These are phyloP conservation scores for Cheilosia pagana DNA, from an alignment of 2,888 invertebrate species.

Conservation along the genomic window DNA sequence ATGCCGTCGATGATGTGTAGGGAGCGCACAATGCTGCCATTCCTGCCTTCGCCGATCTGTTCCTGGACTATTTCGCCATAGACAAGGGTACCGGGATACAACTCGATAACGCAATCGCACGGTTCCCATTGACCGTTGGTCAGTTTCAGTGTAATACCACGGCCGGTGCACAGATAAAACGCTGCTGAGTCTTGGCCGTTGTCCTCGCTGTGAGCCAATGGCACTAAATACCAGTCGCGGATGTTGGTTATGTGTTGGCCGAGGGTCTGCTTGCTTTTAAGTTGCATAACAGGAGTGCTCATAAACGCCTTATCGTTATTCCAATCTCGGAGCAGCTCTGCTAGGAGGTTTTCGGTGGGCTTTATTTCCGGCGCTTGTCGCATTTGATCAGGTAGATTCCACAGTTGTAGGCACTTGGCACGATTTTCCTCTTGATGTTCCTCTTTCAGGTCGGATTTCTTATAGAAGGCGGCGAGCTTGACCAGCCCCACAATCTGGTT, in stretches of 20 bases:
- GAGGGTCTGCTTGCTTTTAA: conserved; percentile 76
- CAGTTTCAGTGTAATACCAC: conserved; percentile 85
- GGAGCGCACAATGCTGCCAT: conserved; percentile 84
- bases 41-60: conserved; percentile 85
- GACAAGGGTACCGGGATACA: conserved; percentile 88
- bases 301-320: conserved; percentile 79
- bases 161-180: conserved; percentile 82
- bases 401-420: conserved; percentile 88
- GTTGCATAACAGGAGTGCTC: conserved; percentile 69
- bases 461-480: conserved; percentile 93
- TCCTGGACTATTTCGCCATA: conserved; percentile 90
- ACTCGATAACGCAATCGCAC: conserved; percentile 84
- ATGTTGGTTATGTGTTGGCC: conserved; percentile 81
- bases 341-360: conserved; percentile 79
- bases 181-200: conserved; percentile 80
- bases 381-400: conserved; percentile 87
- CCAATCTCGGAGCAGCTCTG: conserved; percentile 80
- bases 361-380: conserved; percentile 84
- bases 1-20: conserved; percentile 92
- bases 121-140: conserved; percentile 85
- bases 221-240: conserved; percentile 88
- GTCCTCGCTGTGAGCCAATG: conserved; percentile 81
- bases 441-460: conserved; percentile 89
- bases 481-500: conserved; percentile 90
- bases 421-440: conserved; percentile 88